Evolutionary conservation across 2,113 vertebrate species (phyloP), one percentile per base, ranked within the genome.

Genomic region (Larimichthys crocea): DNA sequence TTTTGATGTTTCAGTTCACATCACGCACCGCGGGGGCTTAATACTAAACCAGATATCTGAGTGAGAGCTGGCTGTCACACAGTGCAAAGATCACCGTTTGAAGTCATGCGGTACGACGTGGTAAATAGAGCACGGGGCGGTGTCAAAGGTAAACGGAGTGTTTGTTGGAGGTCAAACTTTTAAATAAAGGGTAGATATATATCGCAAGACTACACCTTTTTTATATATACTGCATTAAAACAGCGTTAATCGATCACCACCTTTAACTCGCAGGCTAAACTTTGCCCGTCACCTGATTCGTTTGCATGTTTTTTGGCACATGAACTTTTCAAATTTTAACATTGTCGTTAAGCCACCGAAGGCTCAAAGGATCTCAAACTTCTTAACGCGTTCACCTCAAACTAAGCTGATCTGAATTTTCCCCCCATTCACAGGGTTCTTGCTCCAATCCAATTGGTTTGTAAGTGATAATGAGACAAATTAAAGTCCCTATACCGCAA

Each of bases 81-180:
- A 82, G 82, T 82, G 83, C 80, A 87, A 82, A 82, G 80, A 88
- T 87, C 85, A 80, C 67, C 40, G 14, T 55, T 85, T 85, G 79
- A 76, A 75, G 70, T 83, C 85, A 88, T 74, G 87, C 84, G 76
- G 68, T 35, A 71, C 69, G 40, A 81, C 61, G 64, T 50, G 49
- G 60, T 46, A 68, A 80, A 74, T 1, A 70, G 80, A 77, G 80
- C 72, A 52, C 48, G 31, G 56, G 68, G 49, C 0, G 5, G 49
- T 35, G 42, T 63, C 40, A 8, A 83, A 73, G 61, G 44, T 10
- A 52, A 60, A 74, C 20, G 3, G n/a, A 48, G n/a, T 5, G 16
- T 17, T 79, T 48, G 35, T 65, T 29, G 59, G 19, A 79, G 66
- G 26, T 60, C 52, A 12, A 26, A 26, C 26, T 26, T 26, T 26